Evolutionary conservation across 2,113 vertebrate genomes (phyloP), one percentile per base, ranked within the genome.

Genomic region (Nannospalax galili): DNA sequence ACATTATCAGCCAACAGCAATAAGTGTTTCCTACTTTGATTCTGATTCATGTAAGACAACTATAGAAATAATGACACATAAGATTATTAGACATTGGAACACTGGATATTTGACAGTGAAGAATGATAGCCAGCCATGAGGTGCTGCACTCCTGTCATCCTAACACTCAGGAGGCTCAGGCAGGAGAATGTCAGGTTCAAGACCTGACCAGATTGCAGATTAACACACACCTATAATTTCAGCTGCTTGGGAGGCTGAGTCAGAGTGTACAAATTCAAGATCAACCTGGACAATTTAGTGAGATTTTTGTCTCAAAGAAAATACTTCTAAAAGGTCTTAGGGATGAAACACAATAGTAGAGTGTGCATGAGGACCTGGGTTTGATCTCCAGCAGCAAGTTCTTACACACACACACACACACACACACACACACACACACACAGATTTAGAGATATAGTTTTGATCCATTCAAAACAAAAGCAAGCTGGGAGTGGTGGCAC

Each of bases 81-180:
- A 94, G 82, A 72, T 88, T 52, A 74, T 35, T 89, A 84, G 62
- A 72, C 28, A 10, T 70, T 78, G 78, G 58, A 79, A 52, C 26
- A 52, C 72, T 80, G 37, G n/a, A 3, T 88, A n/a, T 77, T 91
- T 94, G 65, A n/a, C 84, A 42, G 40, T 77, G 70, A 82, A 88
- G 16, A 32, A 28, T 93, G 35, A n/a, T 79, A 9, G 4, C 67
- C 58, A 45, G 5, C 62, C 62, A 35, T 40, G 26, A 19, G 22
- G 17, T 52, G 12, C 32, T 26, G 12, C 37, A 11, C 4, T 4
- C 80, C 37, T 32, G 40, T 20, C 20, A 65, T 65, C 26, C 60
- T 7, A 65, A 37, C n/a, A 30, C 28, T 73, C 37, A 42, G 81
- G 60, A 65, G 35, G 28, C 28, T 84, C 35, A 73, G 37, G 19